phyloP scores from a whole-genome alignment of 2,888 invertebrate species.

The Pyralis farinalis region DNA sequence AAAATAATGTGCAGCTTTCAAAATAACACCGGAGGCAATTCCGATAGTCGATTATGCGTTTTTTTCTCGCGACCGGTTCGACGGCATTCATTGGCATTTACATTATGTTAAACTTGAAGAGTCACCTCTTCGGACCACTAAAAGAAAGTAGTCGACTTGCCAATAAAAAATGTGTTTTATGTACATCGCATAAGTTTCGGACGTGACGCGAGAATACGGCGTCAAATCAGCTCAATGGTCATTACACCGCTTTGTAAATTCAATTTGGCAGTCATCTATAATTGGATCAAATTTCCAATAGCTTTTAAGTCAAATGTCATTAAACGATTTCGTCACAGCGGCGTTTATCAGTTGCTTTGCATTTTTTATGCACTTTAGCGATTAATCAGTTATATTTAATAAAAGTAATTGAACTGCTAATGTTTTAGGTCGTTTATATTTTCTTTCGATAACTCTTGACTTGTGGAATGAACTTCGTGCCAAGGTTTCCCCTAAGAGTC shows the following conservation, averaged over 20 bases:
- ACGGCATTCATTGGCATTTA: slow-evolving; percentile 68
- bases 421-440: too few species aligned
- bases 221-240: background rate
- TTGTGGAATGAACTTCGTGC: too few species aligned
- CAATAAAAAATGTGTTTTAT: slow-evolving; percentile 27
- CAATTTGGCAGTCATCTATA: background rate
- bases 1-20: slow-evolving; percentile 57
- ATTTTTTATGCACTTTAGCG: too few species aligned
- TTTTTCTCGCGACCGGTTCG: slow-evolving; percentile 57
- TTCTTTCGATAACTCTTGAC: too few species aligned
- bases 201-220: background rate
- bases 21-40: slow-evolving; percentile 41
- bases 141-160: slow-evolving; percentile 59
- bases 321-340: too few species aligned
- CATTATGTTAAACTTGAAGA: slow-evolving; percentile 64
- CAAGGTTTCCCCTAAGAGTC: too few species aligned
- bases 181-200: slow-evolving; percentile 14
- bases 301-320: too few species aligned
- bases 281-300: background rate
- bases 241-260: background rate
- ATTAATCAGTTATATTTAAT: too few species aligned
- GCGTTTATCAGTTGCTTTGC: too few species aligned
- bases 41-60: slow-evolving; percentile 36
- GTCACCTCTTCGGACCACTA: slow-evolving; percentile 40
- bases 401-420: too few species aligned